Base-by-base conservation (phyloP, 1,140 invertebrate genomes). In the Oedothorax gibbosus region DNA sequence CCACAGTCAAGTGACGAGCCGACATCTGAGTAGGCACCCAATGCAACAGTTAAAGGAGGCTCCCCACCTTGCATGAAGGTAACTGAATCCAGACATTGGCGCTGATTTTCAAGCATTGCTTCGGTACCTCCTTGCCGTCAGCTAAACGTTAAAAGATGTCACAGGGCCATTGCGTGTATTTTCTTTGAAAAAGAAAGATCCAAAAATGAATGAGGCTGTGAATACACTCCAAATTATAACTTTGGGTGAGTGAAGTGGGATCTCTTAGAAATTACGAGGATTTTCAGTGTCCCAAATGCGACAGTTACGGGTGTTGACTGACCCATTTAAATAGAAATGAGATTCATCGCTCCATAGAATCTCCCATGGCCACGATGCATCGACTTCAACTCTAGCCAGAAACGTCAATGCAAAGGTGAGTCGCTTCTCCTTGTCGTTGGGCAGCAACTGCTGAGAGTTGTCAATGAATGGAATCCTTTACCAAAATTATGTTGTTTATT, bases 401-500 rank as follows among this genome's bases (percentile, higher is more conserved):
- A 69, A 69, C 49, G 49, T 10, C 66, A 69, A n/a, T 69, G 11
- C 66, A 69, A 69, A 20, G 66, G 66, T 7, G n/a, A 69, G 66
- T 69, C 66, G 66, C 18, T 69, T 35, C 49, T n/a, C n/a, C n/a
- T n/a, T 69, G 20, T 50, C 4, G 18, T 14, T 5, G 2, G 49
- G 2, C 6, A 69, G 3, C 15, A n/a, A n/a, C n/a, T n/a, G n/a
- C n/a, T n/a, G n/a, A n/a, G n/a, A n/a, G n/a, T n/a, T n/a, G n/a
- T n/a, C n/a, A n/a, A n/a, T n/a, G n/a, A n/a, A n/a, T n/a, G n/a
- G n/a, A n/a, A n/a, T n/a, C n/a, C n/a, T n/a, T n/a, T n/a, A n/a
- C n/a, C n/a, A n/a, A n/a, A n/a, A n/a, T n/a, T n/a, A n/a, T n/a
- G n/a, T n/a, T n/a, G n/a, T n/a, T n/a, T n/a, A n/a, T n/a, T n/a